phyloP scores from a whole-genome alignment of 2,797 vertebrate genomes.

The Chaetodon trifasciatus region DNA sequence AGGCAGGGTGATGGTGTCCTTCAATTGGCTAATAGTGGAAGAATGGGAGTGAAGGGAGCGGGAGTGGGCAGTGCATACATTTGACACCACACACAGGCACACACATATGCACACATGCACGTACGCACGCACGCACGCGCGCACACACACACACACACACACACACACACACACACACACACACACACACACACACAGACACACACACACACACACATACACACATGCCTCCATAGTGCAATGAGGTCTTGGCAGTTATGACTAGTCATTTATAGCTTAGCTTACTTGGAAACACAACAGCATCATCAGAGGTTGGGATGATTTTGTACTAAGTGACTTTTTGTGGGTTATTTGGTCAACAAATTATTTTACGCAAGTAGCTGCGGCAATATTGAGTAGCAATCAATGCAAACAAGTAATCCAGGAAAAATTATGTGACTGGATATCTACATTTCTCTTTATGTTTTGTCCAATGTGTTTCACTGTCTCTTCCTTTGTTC shows the following conservation, averaged over 20 bases:
- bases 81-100: conserved; percentile 86
- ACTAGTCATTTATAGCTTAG: conserved; percentile 87
- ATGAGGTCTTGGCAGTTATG: conserved; percentile 93
- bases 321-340: conserved; percentile 17
- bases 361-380: background rate
- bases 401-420: background rate
- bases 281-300: conserved; percentile 80
- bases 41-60: conserved; percentile 61
- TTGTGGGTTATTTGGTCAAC: conserved; percentile 11
- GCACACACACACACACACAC: conserved; percentile 75
- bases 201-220: conserved; percentile 74
- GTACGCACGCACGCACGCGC: conserved; percentile 75
- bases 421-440: conserved; percentile 14
- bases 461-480: conserved; percentile 55
- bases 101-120: background rate
- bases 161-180: conserved; percentile 75
- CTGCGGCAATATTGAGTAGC: background rate
- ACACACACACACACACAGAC: conserved; percentile 63
- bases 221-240: conserved; percentile 97
- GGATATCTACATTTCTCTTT: conserved; percentile 3
- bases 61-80: conserved; percentile 87
- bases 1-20: conserved; percentile 92
- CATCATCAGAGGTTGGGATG: conserved; percentile 46
- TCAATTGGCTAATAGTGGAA: conserved; percentile 84
- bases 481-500: conserved; percentile 33